Percentiles rank a stretch among this genome's conserved stretches.
Conservation (phyloP, 2,888 invertebrate genomes). For the Drosophila mettleri region DNA sequence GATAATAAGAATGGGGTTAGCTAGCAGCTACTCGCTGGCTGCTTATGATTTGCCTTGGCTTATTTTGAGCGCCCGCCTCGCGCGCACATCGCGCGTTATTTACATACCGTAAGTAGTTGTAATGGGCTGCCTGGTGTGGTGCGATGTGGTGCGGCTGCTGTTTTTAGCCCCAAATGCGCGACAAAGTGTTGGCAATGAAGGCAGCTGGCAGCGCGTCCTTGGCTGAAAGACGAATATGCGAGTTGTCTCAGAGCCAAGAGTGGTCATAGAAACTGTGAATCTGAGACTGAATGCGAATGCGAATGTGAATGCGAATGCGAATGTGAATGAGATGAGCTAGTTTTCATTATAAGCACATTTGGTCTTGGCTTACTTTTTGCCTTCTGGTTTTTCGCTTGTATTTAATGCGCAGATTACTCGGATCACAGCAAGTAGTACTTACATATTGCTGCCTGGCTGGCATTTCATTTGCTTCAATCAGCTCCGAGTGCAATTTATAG, state of each 20-base stretch:
- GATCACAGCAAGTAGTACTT: constrained; percentile 36
- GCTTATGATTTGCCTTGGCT: constrained; percentile 77
- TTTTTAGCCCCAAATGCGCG: constrained; percentile 36
- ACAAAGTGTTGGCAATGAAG: constrained; percentile 77
- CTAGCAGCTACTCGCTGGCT: constrained; percentile 33
- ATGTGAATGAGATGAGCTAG: constrained; percentile 61
- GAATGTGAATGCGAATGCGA: constrained; percentile 6
- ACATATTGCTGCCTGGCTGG: constrained; percentile 34
- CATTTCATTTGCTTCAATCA: constrained; percentile 21
- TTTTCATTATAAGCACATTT: constrained; percentile 64
- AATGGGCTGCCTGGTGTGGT: constrained; percentile 59
- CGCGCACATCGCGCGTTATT: constrained; percentile 63
- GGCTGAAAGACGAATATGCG: constrained; percentile 51
- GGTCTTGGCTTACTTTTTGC: constrained; percentile 60
- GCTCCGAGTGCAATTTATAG: background rate
- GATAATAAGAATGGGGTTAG: constrained; percentile 39
- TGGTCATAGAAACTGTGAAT: constrained; percentile 57
- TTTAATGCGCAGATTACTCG: constrained; percentile 56
- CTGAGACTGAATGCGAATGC: background rate
- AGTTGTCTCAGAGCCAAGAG: constrained; percentile 58
- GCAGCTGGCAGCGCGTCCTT: constrained; percentile 51
- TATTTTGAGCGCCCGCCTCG: constrained; percentile 60
- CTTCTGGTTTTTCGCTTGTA: constrained; percentile 39
- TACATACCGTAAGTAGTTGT: constrained; percentile 81
- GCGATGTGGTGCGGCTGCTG: constrained; percentile 18